Evolutionary conservation across 2,113 vertebrate genomes (phyloP).

Genomic region (Oceanites oceanicus): DNA sequence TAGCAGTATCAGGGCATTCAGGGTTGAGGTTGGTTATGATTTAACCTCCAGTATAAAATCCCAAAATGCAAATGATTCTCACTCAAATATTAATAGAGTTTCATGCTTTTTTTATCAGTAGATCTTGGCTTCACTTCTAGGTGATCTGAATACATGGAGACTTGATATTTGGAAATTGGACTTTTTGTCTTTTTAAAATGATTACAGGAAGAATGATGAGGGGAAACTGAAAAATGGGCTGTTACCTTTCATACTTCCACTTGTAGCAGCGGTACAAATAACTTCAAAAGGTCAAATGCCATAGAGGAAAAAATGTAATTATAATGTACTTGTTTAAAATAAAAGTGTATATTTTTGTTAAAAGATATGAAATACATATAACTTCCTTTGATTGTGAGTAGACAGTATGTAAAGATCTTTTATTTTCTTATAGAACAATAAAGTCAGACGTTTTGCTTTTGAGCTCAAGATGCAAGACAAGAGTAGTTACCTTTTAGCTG

Average conservation of each 20-base stretch:
- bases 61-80: neutral
- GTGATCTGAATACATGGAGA: neutral
- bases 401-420: neutral
- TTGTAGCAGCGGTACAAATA: neutral
- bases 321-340: neutral
- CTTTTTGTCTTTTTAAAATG: neutral
- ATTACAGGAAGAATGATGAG: neutral
- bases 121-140: neutral
- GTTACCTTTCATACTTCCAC: neutral
- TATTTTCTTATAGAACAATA: constrained; percentile 86
- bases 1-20: neutral
- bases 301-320: neutral
- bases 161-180: neutral
- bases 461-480: constrained; percentile 99
- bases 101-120: neutral
- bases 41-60: neutral
- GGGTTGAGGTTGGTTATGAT: neutral
- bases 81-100: neutral
- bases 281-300: neutral
- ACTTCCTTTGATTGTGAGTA: neutral
- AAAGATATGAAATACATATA: neutral
- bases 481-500: constrained; percentile 93
- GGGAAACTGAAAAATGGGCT: neutral
- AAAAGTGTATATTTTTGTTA: neutral
- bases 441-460: constrained; percentile 93